Base-by-base conservation (phyloP, 2,113 vertebrate species). In the Pygoscelis antarcticus region DNA sequence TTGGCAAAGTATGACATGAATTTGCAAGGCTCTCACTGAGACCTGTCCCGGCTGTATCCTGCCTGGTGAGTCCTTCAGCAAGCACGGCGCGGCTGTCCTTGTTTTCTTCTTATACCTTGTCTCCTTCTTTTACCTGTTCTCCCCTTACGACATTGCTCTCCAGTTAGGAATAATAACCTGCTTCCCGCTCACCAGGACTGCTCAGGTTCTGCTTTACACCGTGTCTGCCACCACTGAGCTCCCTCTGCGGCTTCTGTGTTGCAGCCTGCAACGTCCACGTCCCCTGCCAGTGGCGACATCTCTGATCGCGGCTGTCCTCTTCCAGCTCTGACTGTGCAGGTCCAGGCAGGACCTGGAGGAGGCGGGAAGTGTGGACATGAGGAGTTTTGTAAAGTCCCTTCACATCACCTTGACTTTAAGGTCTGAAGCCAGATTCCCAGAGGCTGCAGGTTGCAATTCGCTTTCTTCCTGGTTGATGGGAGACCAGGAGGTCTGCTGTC, bases 1-100 rank as follows among this genome's bases (percentile, higher is more conserved):
- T 94, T 96, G 96, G 97, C 95, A 93, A 94, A 87, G 49, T 83
- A 66, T 74, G 91, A 91, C 51, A 60, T 91, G 84, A 93, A 84
- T 92, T 82, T 74, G 22, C 78, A 77, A 6, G 62, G 93, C 74
- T 89, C 94, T 95, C 58, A 9, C 49, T 30, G 89, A 74, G 36
- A 94, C 23, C 76, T 90, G 46, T 70, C 34, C 84, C 8, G 36
- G 69, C 72, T 75, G 21, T 71, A 79, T 96, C 86, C 89, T 95
- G 80, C 77, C 69, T 89, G 68, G 18, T 75, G 74, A 62, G 44
- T 71, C 74, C 77, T 84, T 72, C 65, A 46, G 77, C 57, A 64
- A 58, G 69, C 69, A 78, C 25, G 2, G 38, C 57, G 47, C 6
- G 40, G 51, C 66, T 83, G 32, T 23, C 29, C 51, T 61, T 7